phyloP scores from a whole-genome alignment of 2,888 invertebrate genomes.

The Nasonovia ribisnigri region DNA sequence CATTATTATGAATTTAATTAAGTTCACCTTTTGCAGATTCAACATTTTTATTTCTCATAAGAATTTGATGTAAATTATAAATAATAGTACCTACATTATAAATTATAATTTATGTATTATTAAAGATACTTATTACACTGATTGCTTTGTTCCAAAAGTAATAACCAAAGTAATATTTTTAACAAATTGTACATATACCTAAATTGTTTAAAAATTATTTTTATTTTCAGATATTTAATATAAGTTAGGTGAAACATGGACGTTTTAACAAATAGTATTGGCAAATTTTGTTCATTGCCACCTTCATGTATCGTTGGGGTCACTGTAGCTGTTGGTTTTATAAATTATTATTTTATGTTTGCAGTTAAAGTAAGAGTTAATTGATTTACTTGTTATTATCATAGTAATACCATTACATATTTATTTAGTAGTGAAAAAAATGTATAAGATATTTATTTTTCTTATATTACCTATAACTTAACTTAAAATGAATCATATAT shows the following conservation, averaged over 20 bases:
- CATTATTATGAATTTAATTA: not conserved
- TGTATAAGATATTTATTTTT: not conserved
- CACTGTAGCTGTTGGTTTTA: conserved; percentile 39
- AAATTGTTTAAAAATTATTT: not conserved
- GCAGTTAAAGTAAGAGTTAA: conserved; percentile 50
- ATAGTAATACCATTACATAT: not conserved
- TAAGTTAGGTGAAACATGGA: not conserved
- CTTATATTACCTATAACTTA: not conserved
- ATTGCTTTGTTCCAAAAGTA: not conserved
- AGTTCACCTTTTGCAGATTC: not conserved
- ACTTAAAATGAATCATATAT: not conserved
- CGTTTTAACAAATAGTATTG: conserved; percentile 8
- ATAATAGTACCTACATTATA: too few species aligned
- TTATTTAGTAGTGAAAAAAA: not conserved
- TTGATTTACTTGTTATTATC: not conserved
- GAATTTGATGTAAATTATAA: not conserved
- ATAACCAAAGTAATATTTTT: not conserved
- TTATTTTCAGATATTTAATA: not conserved
- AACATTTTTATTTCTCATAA: not conserved
- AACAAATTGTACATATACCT: not conserved
- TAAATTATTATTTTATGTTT: conserved; percentile 50
- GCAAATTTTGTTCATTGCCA: conserved; percentile 20
- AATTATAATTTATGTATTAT: not conserved
- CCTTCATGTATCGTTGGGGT: conserved; percentile 26
- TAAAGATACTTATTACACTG: not conserved